phyloP scores from a whole-genome alignment of 2,888 invertebrate genomes.

The Drosophila vallismaia region DNA sequence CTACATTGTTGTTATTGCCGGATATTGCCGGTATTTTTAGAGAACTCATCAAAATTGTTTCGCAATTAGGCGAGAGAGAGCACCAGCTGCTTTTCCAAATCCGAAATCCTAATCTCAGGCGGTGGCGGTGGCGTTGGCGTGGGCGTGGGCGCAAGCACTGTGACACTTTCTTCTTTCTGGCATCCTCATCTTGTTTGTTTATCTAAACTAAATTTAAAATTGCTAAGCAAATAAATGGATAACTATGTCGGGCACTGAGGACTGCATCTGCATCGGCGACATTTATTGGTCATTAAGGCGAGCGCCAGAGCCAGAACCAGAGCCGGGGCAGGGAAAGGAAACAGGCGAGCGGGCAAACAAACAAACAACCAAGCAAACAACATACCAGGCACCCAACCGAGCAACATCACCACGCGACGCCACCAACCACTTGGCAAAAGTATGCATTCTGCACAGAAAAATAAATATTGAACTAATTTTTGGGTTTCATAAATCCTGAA shows the following conservation, averaged over 20 bases:
- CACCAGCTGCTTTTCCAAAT: conserved; percentile 2
- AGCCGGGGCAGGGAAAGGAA: background rate
- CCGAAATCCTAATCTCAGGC: conserved; percentile 7
- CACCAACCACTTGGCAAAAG: too few relatives aligned
- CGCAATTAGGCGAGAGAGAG: conserved; percentile 21
- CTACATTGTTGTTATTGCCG: conserved; percentile 34
- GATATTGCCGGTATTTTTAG: conserved; percentile 31
- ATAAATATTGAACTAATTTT: too few relatives aligned
- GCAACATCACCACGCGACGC: conserved; percentile 19
- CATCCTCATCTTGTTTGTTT: conserved; percentile 32
- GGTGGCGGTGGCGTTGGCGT: conserved; percentile 28
- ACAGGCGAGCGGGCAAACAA: conserved; percentile 26
- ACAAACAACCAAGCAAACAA: conserved; percentile 38
- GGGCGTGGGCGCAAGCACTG: conserved; percentile 17
- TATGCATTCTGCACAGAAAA: too few relatives aligned
- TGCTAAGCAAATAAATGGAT: conserved; percentile 38
- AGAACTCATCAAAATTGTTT: conserved; percentile 17
- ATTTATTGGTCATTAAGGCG: conserved; percentile 60
- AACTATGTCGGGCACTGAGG: conserved; percentile 32
- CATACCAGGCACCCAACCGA: conserved; percentile 19
- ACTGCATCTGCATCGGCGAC: conserved; percentile 23
- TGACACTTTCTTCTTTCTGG: conserved; percentile 26
- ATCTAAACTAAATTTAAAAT: conserved; percentile 44
- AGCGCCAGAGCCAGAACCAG: conserved; percentile 53
- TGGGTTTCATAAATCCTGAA: too few relatives aligned